Evolutionary conservation across 23 tunicate species (phyloP).

Genomic region (Aplidium turbinatum): DNA sequence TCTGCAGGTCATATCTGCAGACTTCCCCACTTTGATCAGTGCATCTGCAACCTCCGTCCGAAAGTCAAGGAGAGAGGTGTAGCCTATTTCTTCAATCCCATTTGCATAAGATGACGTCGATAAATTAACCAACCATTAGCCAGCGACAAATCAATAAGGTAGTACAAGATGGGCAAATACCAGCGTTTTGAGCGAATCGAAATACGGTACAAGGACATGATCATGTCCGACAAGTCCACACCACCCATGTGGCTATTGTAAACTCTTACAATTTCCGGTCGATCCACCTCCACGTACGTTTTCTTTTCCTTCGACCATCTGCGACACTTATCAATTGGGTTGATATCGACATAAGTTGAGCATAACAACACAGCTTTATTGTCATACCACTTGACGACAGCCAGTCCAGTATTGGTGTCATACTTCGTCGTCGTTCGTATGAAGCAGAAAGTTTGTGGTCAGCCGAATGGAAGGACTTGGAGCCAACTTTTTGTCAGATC

Average conservation of each 20-base stretch:
- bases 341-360: constrained; percentile 4
- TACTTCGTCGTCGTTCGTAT: no score
- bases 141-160: neutral
- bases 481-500: no score
- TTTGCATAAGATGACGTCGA: constrained; percentile 14
- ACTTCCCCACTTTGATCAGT: constrained; percentile 2
- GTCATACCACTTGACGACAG: constrained; percentile 20
- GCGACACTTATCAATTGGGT: constrained; percentile 14
- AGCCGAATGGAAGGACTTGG: no score
- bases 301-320: constrained; percentile 17
- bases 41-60: constrained; percentile 30
- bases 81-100: neutral
- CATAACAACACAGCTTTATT: constrained; percentile 12
- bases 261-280: neutral
- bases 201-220: constrained; percentile 10
- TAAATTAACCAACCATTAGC: constrained; percentile 16
- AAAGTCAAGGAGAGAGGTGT: constrained; percentile 20
- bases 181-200: neutral
- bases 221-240: constrained; percentile 17
- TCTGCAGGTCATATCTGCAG: constrained; percentile 4
- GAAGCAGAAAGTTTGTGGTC: no score
- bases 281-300: neutral
- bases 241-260: constrained; percentile 13
- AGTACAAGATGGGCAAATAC: constrained; percentile 6
- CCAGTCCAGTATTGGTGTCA: constrained; percentile 13